These are phyloP conservation scores for Neodontobutis hainanensis DNA, from an alignment of 2,113 vertebrate genomes.

Conservation along the genomic window DNA sequence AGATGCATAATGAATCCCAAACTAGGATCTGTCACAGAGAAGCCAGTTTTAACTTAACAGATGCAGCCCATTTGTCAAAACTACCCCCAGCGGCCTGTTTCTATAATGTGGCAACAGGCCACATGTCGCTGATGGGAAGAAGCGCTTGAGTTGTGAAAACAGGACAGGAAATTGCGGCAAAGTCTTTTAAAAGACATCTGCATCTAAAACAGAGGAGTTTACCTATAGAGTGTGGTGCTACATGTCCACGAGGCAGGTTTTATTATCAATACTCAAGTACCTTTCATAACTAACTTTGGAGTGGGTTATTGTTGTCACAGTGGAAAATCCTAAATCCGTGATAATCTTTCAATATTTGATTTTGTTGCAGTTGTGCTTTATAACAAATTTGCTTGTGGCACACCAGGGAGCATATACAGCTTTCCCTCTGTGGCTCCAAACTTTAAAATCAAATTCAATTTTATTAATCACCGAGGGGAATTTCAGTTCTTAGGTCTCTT, in stretches of 20 bases:
- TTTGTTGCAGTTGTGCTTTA: too few relatives aligned
- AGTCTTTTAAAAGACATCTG: conserved; percentile 48
- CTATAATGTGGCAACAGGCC: conserved; percentile 73
- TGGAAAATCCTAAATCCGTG: too few relatives aligned
- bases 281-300: too few relatives aligned
- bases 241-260: neutral
- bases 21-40: conserved; percentile 4
- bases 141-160: conserved; percentile 75
- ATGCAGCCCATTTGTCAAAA: conserved; percentile 32
- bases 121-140: conserved; percentile 72
- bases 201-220: conserved; percentile 34
- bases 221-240: conserved; percentile 2
- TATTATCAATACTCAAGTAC: conserved; percentile 18
- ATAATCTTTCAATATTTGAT: too few relatives aligned
- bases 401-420: too few relatives aligned
- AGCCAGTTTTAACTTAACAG: conserved; percentile 22
- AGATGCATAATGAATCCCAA: conserved; percentile 11
- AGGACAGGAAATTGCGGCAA: conserved; percentile 79
- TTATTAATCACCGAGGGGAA: too few relatives aligned
- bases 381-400: too few relatives aligned
- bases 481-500: too few relatives aligned
- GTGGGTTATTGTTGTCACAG: neutral
- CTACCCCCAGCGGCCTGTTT: conserved; percentile 43
- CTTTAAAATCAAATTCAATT: too few relatives aligned
- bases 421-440: too few relatives aligned